Base-by-base conservation (phyloP, 2,888 invertebrate genomes). In the Germaria angustata region DNA sequence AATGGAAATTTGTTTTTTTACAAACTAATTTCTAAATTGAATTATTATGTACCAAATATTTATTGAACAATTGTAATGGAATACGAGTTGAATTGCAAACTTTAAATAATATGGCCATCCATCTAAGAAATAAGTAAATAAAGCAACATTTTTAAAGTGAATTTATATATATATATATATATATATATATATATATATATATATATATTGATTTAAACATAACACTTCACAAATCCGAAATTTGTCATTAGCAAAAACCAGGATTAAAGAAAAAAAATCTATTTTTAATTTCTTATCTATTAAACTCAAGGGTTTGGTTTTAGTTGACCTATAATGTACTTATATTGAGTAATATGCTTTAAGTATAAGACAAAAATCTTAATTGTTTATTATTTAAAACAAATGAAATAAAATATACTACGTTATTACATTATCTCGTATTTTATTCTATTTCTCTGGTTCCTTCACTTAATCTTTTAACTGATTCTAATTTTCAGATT, bases 91-190 rank as follows among this genome's bases (percentile, higher is more conserved):
- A 55, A 69, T 59, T 73, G 68, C 73, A 69, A 73, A 69, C 49
- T 65, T 69, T 41, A 77, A 66, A 77, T 22, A 53, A 68, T 73
- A 78, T 46, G 81, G 81, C 81, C 81, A 78, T 78, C 78, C 81
- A 78, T 65, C 68, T 78, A 78, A 77, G 68, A 81, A 72, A 72
- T 77, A 77, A 80, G 61, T 24, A 65, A 80, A 80, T 41, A 49
- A 80, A 80, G 44, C 2, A 28, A 46, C 34, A 24, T 28, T 61
- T 69, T 69, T 53, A 77, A 69, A 55, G 49, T 69, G 57, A 36
- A 51, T 11, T 46, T 59, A 57, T 28, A 55, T 9, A 66, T 77
- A 72, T 77, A n/a, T n/a, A n/a, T n/a, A n/a, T n/a, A n/a, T n/a
- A n/a, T n/a, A n/a, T n/a, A n/a, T n/a, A n/a, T n/a, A n/a, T n/a